A percentile compares a stretch with the other conserved stretches of the same genome.
Evolutionary conservation across 2,113 vertebrate species (phyloP).

Genomic region (Hippocampus comes): DNA sequence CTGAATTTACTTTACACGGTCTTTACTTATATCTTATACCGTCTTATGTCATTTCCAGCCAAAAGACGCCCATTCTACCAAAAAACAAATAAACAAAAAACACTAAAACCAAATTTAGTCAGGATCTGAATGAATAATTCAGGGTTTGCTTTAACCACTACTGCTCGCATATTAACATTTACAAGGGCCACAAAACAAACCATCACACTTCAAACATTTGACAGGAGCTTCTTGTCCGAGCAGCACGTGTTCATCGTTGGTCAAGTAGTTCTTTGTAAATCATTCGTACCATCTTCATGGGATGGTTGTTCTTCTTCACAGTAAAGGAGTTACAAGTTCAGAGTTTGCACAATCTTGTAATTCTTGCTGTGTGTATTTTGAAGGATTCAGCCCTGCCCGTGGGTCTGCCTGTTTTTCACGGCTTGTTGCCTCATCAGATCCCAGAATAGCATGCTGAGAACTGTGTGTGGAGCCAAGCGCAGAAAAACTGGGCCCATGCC

Average conservation of each 20-base stretch:
- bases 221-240: constrained; percentile 13
- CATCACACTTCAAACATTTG: constrained; percentile 4
- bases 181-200: not conserved
- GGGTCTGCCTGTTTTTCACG: constrained; percentile 25
- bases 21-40: not conserved
- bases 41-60: not conserved
- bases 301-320: not conserved
- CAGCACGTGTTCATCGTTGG: constrained; percentile 1
- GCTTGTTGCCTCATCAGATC: constrained; percentile 83
- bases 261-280: constrained; percentile 11
- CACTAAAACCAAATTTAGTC: no score
- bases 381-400: constrained; percentile 14
- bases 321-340: not conserved
- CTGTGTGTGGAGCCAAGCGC: constrained; percentile 88
- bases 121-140: no score
- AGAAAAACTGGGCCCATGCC: constrained; percentile 87
- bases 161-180: not conserved
- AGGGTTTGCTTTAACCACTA: not conserved
- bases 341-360: not conserved
- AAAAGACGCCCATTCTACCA: not conserved
- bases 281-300: not conserved
- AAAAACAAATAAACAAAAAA: no score
- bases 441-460: constrained; percentile 95
- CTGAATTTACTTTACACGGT: no score
- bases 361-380: not conserved